Evolutionary conservation across 2,888 invertebrate genomes (phyloP), one percentile per base, ranked within the genome.

Genomic region (Dicranocentrus wangi): DNA sequence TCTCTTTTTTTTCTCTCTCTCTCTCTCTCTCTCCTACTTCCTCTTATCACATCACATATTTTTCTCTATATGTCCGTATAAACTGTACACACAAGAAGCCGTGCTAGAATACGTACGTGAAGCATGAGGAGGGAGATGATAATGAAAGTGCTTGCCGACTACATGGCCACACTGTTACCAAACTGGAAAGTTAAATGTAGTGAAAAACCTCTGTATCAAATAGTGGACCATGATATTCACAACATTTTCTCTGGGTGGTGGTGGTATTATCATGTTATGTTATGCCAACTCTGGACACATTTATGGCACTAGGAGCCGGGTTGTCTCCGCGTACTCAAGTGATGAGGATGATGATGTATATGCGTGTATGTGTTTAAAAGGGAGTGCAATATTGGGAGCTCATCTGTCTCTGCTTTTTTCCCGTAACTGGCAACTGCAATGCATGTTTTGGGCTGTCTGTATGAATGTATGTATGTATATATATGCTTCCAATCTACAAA

Each of bases 171-270:
- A 70, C 28, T 39, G 42, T 17, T 42, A 17, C 58, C 8, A 61
- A 73, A 73, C 27, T 75, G 43, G 65, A 53, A 23, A 75, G 68
- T 75, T 75, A 75, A 75, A 75, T 75, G 75, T 75, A 75, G 43
- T 75, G 75, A 66, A 75, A 75, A 75, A 75, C 75, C 75, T 68
- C 58, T 32, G 25, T 58, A 58, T 58, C 58, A 58, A 23, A 58
- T 8, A 3, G 58, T 58, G 15, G 58, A 58, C 58, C 15, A 58
- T 58, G 25, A 58, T 58, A 58, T 58, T 58, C 19, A 10, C n/a
- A 55, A 58, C 63, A 32, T 39, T 32, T 39, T 63, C 7, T 25
- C 21, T 58, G 58, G 2, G 58, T 25, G 25, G 32, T 32, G 32
- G 32, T 32, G 32, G 32, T 32, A 32, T 55, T 55, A 55, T 25